Percentiles rank a stretch among this genome's conserved stretches.
These are phyloP conservation scores for Scalopus aquaticus DNA, from an alignment of 2,113 vertebrate species.

Conservation along the genomic window DNA sequence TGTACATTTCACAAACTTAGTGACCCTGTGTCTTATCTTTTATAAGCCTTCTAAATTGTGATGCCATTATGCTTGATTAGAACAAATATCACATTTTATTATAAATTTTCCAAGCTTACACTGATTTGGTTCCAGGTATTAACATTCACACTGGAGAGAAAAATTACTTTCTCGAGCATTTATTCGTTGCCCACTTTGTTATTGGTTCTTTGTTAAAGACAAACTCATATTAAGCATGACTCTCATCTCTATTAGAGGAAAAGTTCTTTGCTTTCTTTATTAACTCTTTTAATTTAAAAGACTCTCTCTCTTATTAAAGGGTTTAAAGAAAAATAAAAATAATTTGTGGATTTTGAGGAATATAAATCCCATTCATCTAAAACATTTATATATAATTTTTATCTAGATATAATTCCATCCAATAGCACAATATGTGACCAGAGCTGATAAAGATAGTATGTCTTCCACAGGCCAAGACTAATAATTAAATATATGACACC, in stretches of 20 bases:
- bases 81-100: not conserved
- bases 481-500: not conserved
- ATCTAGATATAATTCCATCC: constrained; percentile 47
- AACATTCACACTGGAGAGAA: constrained; percentile 3
- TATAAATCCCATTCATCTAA: not conserved
- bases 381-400: constrained; percentile 49
- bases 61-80: not conserved
- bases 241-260: not conserved
- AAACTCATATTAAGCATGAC: constrained; percentile 9
- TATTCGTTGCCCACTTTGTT: not conserved
- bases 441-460: not conserved
- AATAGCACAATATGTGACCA: not conserved
- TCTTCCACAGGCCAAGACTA: not conserved
- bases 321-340: constrained; percentile 61
- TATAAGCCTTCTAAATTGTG: not conserved
- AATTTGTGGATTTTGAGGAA: not conserved
- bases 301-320: constrained; percentile 56
- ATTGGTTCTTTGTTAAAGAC: constrained; percentile 45
- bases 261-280: constrained; percentile 45
- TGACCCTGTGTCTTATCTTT: not conserved
- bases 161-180: not conserved
- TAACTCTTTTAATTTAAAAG: constrained; percentile 72
- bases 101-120: not conserved
- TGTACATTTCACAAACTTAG: not conserved
- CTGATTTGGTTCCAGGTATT: constrained; percentile 8